phyloP scores from a whole-genome alignment of 2,113 vertebrate genomes.

The Pituophis catenifer region DNA sequence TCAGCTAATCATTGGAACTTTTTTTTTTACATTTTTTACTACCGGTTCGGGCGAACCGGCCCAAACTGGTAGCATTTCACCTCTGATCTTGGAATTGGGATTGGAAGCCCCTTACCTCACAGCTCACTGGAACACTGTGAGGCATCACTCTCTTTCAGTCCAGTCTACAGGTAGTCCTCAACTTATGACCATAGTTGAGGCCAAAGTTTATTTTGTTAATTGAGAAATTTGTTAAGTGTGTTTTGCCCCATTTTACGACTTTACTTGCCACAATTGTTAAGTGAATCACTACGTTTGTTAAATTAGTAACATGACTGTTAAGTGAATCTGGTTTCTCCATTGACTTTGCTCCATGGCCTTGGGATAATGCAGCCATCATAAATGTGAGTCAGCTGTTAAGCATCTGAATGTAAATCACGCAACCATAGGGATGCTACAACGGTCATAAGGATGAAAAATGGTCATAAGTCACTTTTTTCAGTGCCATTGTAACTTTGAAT shows the following conservation, averaged over 20 bases:
- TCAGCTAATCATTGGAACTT: no score
- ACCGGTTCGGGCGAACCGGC: no score
- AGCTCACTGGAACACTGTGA: background rate
- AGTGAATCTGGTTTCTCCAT: background rate
- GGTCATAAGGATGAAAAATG: background rate
- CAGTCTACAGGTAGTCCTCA: background rate
- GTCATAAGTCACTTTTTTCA: background rate
- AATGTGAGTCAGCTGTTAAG: background rate
- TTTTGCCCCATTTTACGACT: background rate
- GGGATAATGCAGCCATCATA: background rate
- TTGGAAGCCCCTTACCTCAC: background rate
- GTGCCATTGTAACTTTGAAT: background rate
- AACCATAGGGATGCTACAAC: background rate
- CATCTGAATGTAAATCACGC: background rate
- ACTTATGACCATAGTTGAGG: background rate
- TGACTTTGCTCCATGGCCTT: background rate
- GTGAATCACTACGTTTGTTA: background rate
- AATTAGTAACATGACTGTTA: background rate
- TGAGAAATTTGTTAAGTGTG: background rate
- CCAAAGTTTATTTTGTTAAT: background rate
- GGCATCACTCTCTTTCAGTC: background rate
- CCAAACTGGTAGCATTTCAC: no score
- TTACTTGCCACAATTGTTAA: background rate
- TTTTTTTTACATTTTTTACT: no score
- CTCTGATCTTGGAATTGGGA: background rate